Percentiles rank a stretch among this genome's conserved stretches.
phyloP scores from a whole-genome alignment of 30 jellyfish, hydroid and myxozoan species.

The Sanderia malayensis region DNA sequence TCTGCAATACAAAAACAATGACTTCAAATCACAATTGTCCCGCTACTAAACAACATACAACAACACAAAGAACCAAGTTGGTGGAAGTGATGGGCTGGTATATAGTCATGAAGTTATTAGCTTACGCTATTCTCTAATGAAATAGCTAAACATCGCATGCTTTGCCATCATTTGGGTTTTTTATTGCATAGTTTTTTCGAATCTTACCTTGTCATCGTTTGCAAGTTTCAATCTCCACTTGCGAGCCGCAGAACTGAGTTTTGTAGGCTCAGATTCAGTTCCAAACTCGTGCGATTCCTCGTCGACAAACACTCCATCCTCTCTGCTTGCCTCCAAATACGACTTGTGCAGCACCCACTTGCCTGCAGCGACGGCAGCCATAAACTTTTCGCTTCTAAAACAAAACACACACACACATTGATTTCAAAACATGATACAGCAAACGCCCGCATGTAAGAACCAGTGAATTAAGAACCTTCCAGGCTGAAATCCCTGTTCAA shows the following conservation, averaged over 20 bases:
- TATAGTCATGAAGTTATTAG: not conserved
- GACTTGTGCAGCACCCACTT: slow-evolving; percentile 98
- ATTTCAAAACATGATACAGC: too few species aligned
- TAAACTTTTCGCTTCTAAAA: slow-evolving; percentile 89
- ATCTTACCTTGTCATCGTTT: slow-evolving; percentile 42
- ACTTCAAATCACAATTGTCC: not conserved
- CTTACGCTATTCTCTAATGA: not conserved
- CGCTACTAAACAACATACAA: not conserved
- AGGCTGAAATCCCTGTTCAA: too few species aligned
- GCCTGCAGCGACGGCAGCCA: slow-evolving; percentile 96
- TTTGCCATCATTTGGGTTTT: not conserved
- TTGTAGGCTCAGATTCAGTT: slow-evolving; percentile 62
- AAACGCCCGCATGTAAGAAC: too few species aligned
- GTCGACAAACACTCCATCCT: slow-evolving; percentile 67
- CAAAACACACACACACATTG: too few species aligned
- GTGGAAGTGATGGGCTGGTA: not conserved
- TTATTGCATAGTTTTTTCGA: not conserved
- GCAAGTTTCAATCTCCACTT: slow-evolving; percentile 78
- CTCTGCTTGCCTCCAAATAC: slow-evolving; percentile 90
- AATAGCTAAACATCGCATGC: not conserved
- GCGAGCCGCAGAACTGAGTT: slow-evolving; percentile 73
- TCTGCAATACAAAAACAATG: too few species aligned
- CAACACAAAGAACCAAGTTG: not conserved
- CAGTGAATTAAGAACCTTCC: too few species aligned
- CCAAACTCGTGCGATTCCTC: slow-evolving; percentile 98